These are phyloP conservation scores for Diarsia brunnea DNA, from an alignment of 2,888 invertebrate species.

Conservation along the genomic window DNA sequence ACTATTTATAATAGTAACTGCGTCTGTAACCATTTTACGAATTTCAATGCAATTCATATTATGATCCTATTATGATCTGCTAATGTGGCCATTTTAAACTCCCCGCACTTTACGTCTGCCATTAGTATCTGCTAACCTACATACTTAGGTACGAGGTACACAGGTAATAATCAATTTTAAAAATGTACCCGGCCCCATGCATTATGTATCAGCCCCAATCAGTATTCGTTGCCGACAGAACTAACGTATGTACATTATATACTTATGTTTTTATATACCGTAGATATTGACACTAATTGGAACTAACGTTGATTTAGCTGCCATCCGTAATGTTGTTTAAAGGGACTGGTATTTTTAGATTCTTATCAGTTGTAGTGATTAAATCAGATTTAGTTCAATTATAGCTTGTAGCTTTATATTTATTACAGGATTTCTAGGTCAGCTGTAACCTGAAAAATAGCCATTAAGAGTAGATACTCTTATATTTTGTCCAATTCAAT, in stretches of 20 bases:
- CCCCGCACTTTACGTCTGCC: constrained; percentile 33
- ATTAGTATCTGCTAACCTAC: constrained; percentile 63
- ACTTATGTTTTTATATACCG: constrained; percentile 55
- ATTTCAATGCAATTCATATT: no score
- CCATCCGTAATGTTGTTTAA: constrained; percentile 56
- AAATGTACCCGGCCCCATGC: constrained; percentile 56
- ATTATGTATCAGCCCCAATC: constrained; percentile 66
- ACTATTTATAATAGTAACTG: no score
- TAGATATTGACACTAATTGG: constrained; percentile 68
- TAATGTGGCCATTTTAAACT: no score
- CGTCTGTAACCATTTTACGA: no score
- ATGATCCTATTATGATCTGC: no score
- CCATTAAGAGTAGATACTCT: not conserved
- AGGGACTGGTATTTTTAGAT: constrained; percentile 53
- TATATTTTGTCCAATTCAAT: no score
- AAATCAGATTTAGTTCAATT: constrained; percentile 36
- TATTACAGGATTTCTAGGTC: constrained; percentile 17
- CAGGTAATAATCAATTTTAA: constrained; percentile 60
- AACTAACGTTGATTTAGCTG: constrained; percentile 62
- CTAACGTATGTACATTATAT: constrained; percentile 39
- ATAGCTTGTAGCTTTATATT: constrained; percentile 20
- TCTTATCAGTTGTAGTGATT: constrained; percentile 46
- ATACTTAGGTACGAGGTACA: constrained; percentile 37
- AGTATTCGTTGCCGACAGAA: constrained; percentile 55
- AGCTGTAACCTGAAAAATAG: constrained; percentile 14